A percentile compares a stretch with the other conserved stretches of the same genome.
These are phyloP conservation scores for Chironomus tepperi DNA, from an alignment of 1,140 invertebrate species.

Conservation along the genomic window DNA sequence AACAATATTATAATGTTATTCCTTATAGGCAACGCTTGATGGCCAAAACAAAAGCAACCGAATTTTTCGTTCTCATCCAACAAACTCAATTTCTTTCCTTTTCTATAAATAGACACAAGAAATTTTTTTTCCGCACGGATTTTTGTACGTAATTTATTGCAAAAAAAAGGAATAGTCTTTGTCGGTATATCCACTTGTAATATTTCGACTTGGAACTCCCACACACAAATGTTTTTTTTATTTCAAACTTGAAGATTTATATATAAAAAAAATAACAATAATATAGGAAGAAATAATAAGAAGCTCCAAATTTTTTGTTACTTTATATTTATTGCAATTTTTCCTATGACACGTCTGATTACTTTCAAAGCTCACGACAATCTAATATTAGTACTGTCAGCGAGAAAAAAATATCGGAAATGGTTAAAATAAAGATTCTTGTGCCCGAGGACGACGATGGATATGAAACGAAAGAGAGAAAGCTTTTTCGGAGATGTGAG, in stretches of 20 bases:
- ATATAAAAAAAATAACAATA: no score
- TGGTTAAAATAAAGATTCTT: not conserved
- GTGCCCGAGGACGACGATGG: not conserved
- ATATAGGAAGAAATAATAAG: not conserved
- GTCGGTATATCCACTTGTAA: no score
- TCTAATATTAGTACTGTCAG: not conserved
- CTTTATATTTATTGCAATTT: not conserved
- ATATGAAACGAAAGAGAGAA: not conserved
- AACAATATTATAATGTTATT: no score
- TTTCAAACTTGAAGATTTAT: no score
- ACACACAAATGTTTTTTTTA: no score
- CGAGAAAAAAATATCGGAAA: conserved; percentile 1
- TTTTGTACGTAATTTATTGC: no score
- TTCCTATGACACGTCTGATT: not conserved
- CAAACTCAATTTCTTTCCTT: not conserved
- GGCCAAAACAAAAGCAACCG: conserved; percentile 5
- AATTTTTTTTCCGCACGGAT: not conserved
- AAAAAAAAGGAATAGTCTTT: no score
- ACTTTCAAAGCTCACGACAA: not conserved
- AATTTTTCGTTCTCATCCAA: not conserved
- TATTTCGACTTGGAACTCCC: no score
- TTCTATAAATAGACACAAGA: not conserved
- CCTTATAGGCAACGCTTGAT: not conserved
- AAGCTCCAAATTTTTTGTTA: not conserved
- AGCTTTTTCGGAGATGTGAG: not conserved